Conservation (phyloP, 2,113 vertebrate genomes). For the Dunckerocampus dactyliophorus region DNA sequence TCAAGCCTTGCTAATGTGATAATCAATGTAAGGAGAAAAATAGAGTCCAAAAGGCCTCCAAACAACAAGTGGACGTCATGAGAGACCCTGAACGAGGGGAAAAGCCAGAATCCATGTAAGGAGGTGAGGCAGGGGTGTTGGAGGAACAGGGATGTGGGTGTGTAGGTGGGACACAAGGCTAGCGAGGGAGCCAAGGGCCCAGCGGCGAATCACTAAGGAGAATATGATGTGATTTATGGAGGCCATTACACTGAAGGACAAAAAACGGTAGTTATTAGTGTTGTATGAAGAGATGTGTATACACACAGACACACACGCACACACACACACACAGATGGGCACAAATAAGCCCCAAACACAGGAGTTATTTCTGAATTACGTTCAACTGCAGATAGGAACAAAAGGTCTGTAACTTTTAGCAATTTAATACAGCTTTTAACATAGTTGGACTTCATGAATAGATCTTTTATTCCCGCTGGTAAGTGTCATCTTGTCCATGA, state of each 20-base stretch:
- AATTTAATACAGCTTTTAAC: background rate
- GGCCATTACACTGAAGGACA: slow-evolving; percentile 75
- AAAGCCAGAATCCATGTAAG: slow-evolving; percentile 14
- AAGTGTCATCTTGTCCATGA: background rate
- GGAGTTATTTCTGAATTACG: background rate
- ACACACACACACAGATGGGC: background rate
- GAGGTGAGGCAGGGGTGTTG: slow-evolving; percentile 11
- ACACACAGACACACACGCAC: slow-evolving; percentile 12
- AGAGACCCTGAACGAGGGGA: slow-evolving; percentile 31
- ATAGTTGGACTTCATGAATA: slow-evolving; percentile 16
- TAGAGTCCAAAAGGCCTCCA: slow-evolving; percentile 31
- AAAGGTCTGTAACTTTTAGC: slow-evolving; percentile 30
- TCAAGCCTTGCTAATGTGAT: slow-evolving; percentile 44
- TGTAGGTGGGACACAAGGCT: slow-evolving; percentile 43
- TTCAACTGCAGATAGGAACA: slow-evolving; percentile 2
- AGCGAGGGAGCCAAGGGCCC: slow-evolving; percentile 42
- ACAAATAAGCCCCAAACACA: background rate
- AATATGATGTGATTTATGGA: slow-evolving; percentile 76
- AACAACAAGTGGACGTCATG: slow-evolving; percentile 24
- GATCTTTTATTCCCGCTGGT: background rate
- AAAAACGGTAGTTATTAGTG: slow-evolving; percentile 75
- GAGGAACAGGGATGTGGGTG: slow-evolving; percentile 6
- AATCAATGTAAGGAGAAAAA: slow-evolving; percentile 45
- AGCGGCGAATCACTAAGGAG: slow-evolving; percentile 59
- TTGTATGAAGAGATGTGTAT: slow-evolving; percentile 56